phyloP scores from a whole-genome alignment of 2,113 vertebrate genomes.

The Oxyruncus cristatus region DNA sequence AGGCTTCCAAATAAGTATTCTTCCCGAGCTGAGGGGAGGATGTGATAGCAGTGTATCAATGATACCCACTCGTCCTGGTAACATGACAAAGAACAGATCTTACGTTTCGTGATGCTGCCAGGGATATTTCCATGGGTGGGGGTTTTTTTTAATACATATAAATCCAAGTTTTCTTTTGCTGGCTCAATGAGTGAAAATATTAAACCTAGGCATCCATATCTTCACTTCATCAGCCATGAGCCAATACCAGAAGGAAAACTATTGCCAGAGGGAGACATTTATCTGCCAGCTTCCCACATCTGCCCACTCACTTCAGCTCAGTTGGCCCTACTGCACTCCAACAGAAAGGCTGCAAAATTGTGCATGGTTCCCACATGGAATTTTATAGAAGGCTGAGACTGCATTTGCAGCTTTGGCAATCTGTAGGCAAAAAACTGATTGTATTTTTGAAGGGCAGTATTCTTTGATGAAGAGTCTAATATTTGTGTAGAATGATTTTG shows the following conservation, averaged over 20 bases:
- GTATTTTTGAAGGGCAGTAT: background rate
- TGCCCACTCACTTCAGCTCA: background rate
- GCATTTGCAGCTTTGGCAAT: background rate
- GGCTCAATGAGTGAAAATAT: background rate
- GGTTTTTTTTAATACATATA: background rate
- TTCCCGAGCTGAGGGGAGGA: background rate
- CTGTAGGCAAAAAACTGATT: background rate
- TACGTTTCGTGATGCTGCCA: accelerated
- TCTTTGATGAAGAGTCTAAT: background rate
- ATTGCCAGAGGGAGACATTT: background rate
- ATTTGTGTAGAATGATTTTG: background rate
- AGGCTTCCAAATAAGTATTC: background rate
- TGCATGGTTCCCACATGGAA: background rate
- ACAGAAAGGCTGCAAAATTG: background rate
- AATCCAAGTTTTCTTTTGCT: background rate
- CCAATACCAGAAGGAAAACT: background rate
- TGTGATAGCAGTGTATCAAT: background rate
- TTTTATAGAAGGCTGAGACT: background rate
- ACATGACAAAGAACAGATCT: background rate
- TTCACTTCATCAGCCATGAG: background rate
- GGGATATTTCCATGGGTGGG: background rate
- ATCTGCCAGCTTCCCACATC: background rate
- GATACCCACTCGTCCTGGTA: accelerated
- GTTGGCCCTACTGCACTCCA: background rate
- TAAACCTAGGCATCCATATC: background rate